Evolutionary conservation across 2,797 vertebrate genomes (phyloP).

Genomic region (Lagodon rhomboides): DNA sequence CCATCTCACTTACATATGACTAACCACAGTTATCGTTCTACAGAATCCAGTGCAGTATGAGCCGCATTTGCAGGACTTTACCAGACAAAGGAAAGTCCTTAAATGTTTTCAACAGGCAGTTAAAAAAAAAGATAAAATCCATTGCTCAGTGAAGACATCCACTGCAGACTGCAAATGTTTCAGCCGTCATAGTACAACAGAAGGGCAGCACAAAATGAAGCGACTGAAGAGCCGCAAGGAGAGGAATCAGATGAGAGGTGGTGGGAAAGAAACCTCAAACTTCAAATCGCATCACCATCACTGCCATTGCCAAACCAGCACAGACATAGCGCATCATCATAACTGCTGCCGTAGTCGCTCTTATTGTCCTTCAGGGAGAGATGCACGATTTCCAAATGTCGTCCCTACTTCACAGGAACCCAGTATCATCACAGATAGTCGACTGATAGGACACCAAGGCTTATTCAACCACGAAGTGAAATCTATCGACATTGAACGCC

Average conservation of each 20-base stretch:
- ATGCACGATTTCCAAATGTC: constrained; percentile 47
- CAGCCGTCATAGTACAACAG: constrained; percentile 16
- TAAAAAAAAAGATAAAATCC: constrained; percentile 47
- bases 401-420: constrained; percentile 67
- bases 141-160: constrained; percentile 8
- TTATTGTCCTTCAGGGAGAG: constrained; percentile 50
- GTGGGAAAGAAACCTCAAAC: constrained; percentile 47
- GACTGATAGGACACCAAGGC: constrained; percentile 89
- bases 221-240: constrained; percentile 82
- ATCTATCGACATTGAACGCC: constrained; percentile 89
- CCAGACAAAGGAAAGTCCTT: constrained; percentile 54
- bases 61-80: constrained; percentile 38
- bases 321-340: constrained; percentile 41
- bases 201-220: constrained; percentile 73
- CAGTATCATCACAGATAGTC: constrained; percentile 89
- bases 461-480: constrained; percentile 92
- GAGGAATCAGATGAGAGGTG: constrained; percentile 70
- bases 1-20: too few relatives aligned
- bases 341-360: constrained; percentile 53
- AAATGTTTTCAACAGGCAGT: constrained; percentile 38
- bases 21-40: constrained; percentile 35
- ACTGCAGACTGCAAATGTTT: constrained; percentile 34
- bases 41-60: constrained; percentile 66
- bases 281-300: constrained; percentile 43
- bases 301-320: constrained; percentile 41